Conservation (phyloP, 37 sponge, comb jelly and placozoan species). For the Geodia barretti region DNA sequence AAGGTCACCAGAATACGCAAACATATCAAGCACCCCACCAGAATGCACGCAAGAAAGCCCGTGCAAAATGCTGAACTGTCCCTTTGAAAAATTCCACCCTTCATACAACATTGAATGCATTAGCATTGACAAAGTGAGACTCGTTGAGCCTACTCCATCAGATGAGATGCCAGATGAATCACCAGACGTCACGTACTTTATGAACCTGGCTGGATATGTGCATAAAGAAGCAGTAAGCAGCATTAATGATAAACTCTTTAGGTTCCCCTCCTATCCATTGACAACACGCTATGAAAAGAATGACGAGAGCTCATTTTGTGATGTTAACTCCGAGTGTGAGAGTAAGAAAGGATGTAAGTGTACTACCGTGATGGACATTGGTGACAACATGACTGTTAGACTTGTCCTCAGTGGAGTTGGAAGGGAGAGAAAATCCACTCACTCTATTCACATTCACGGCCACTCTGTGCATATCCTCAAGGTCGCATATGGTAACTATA, state of each 20-base stretch:
- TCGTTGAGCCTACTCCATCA: slow-evolving; percentile 3
- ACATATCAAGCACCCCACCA: neutral
- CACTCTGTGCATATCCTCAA: slow-evolving; percentile 53
- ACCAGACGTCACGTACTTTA: neutral
- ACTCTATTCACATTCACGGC: slow-evolving; percentile 70
- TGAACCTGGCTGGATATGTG: slow-evolving; percentile 42
- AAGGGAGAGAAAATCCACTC: slow-evolving; percentile 17
- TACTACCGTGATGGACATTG: neutral
- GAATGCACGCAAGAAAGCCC: slow-evolving; percentile 1
- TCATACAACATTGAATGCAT: slow-evolving; percentile 12
- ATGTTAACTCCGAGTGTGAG: neutral
- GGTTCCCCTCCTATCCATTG: neutral
- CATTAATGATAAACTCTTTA: slow-evolving; percentile 12
- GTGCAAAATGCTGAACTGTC: slow-evolving; percentile 34
- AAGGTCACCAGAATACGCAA: neutral
- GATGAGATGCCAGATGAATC: slow-evolving; percentile 3
- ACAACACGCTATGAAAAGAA: neutral
- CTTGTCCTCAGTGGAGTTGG: slow-evolving; percentile 11
- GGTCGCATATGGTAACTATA: slow-evolving; percentile 48
- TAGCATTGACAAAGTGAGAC: slow-evolving; percentile 3
- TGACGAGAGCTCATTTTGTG: slow-evolving; percentile 10
- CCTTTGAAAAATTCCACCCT: slow-evolving; percentile 4
- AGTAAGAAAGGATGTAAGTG: slow-evolving; percentile 11
- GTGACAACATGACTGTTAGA: neutral
- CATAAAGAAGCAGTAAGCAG: neutral